phyloP scores from a whole-genome alignment of 2,797 vertebrate genomes.

The Clarias fuscus region DNA sequence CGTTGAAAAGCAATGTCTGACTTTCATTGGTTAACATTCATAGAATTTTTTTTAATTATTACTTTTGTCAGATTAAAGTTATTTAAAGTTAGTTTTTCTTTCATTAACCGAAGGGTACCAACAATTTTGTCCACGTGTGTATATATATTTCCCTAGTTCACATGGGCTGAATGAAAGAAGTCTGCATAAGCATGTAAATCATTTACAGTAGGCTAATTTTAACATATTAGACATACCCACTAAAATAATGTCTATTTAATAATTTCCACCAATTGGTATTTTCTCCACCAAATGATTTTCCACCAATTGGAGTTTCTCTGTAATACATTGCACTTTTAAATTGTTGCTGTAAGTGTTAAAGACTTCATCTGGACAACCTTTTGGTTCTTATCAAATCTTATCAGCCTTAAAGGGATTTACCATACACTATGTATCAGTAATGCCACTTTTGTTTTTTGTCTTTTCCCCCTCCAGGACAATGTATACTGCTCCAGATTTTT shows the following conservation, averaged over 20 bases:
- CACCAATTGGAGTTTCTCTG: neutral
- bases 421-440: neutral
- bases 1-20: too few species aligned
- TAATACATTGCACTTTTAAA: neutral
- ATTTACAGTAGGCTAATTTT: neutral
- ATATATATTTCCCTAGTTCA: neutral
- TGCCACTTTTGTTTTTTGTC: neutral
- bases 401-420: neutral
- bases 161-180: neutral
- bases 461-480: conserved; percentile 76
- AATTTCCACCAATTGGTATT: neutral
- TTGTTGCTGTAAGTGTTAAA: neutral
- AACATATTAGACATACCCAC: neutral
- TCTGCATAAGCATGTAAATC: neutral
- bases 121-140: too few species aligned
- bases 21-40: too few species aligned
- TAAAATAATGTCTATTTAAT: neutral
- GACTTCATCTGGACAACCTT: too few species aligned
- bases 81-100: too few species aligned
- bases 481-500: conserved; percentile 80
- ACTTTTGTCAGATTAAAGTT: too few species aligned
- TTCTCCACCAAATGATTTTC: neutral
- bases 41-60: too few species aligned
- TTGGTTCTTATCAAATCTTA: neutral
- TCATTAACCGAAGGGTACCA: too few species aligned